A percentile compares a stretch with the other conserved stretches of the same genome.
These are phyloP conservation scores for Cyclargus thomasi DNA, from an alignment of 1,140 invertebrate genomes.

Conservation along the genomic window DNA sequence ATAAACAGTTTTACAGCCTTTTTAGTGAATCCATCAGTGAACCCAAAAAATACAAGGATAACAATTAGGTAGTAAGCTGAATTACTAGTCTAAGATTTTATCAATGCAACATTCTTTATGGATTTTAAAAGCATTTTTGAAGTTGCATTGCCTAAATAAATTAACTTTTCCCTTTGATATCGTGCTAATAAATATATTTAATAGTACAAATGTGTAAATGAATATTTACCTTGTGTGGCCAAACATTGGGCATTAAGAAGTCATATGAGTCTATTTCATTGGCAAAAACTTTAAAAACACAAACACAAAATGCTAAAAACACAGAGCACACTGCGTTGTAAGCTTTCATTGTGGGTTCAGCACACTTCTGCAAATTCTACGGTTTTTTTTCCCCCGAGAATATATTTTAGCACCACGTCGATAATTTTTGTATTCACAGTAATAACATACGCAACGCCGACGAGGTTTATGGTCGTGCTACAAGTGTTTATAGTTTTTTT, in stretches of 20 bases:
- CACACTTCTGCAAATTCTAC: not conserved
- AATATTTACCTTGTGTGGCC: conserved; percentile 54
- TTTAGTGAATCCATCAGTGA: no score
- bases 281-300: conserved; percentile 28
- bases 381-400: not conserved
- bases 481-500: conserved; percentile 47
- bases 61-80: no score
- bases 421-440: not conserved
- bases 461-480: conserved; percentile 24
- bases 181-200: no score
- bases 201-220: no score
- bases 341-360: conserved; percentile 28
- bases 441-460: conserved; percentile 3
- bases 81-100: no score
- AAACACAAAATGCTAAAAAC: conserved; percentile 34
- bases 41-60: no score
- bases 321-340: conserved; percentile 28
- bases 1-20: no score
- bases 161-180: no score
- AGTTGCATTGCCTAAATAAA: no score
- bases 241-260: conserved; percentile 66
- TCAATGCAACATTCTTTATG: no score
- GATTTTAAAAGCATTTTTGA: no score
- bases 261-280: conserved; percentile 58
- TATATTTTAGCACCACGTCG: not conserved